Conservation (phyloP, 37 sponge, comb jelly and placozoan species). For the Theonella swinhoei region DNA sequence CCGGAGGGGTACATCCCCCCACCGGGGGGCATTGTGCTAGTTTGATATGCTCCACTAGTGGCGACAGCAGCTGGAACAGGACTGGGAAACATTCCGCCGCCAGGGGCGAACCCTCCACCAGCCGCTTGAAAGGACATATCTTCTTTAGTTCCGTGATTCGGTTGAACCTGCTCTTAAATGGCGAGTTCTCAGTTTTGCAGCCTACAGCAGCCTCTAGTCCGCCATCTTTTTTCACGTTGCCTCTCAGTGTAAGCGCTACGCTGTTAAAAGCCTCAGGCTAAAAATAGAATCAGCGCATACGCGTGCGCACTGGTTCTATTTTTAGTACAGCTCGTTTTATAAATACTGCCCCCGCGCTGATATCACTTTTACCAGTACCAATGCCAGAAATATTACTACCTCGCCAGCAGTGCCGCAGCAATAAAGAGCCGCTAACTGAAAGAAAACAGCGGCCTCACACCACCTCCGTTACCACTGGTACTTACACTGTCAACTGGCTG, state of each 20-base stretch:
- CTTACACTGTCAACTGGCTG: conserved; percentile 31
- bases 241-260: too few species aligned
- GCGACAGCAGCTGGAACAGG: neutral
- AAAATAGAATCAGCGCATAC: neutral
- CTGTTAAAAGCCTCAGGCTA: neutral
- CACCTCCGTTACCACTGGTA: too few species aligned
- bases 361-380: neutral
- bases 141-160: too few species aligned
- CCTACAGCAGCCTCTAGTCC: too few species aligned
- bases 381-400: conserved; percentile 6
- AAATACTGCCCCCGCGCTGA: neutral
- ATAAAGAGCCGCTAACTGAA: too few species aligned
- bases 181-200: too few species aligned
- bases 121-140: neutral
- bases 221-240: too few species aligned
- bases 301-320: too few species aligned
- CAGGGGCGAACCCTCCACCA: neutral
- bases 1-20: neutral
- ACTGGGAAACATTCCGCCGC: neutral
- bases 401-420: too few species aligned
- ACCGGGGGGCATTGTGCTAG: neutral
- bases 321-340: neutral
- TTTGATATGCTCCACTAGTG: neutral
- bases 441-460: too few species aligned
- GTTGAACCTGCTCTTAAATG: too few species aligned